phyloP scores from a whole-genome alignment of 23 tunicate species.

The Oikopleura albicans region DNA sequence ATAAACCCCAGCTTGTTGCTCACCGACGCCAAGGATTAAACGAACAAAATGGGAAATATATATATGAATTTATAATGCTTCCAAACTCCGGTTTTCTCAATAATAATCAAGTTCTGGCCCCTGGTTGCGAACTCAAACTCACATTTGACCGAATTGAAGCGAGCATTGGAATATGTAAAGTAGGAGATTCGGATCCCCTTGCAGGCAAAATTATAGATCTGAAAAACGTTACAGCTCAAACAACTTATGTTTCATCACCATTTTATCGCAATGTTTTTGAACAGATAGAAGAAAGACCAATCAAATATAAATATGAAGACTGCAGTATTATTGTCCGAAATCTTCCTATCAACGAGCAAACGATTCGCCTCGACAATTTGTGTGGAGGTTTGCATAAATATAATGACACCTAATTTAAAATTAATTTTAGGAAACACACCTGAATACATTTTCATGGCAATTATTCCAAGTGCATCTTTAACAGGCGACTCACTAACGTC shows the following conservation, averaged over 20 bases:
- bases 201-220: neutral
- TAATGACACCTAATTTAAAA: no score
- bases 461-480: neutral
- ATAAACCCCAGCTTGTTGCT: neutral
- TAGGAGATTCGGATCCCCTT: neutral
- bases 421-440: neutral
- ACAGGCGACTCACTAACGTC: neutral
- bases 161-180: neutral
- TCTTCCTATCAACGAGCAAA: neutral
- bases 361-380: neutral
- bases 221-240: neutral
- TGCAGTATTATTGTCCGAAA: neutral
- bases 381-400: no score
- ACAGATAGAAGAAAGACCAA: neutral
- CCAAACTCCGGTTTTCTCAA: neutral
- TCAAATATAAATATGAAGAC: neutral
- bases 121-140: neutral
- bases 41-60: neutral
- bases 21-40: neutral
- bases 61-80: neutral
- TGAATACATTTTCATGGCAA: neutral
- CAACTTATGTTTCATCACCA: neutral
- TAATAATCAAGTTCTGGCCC: neutral
- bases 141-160: neutral
- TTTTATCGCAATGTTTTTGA: neutral